Evolutionary conservation across 2,113 vertebrate genomes (phyloP).

Genomic region (mouse (Mus musculus)): DNA sequence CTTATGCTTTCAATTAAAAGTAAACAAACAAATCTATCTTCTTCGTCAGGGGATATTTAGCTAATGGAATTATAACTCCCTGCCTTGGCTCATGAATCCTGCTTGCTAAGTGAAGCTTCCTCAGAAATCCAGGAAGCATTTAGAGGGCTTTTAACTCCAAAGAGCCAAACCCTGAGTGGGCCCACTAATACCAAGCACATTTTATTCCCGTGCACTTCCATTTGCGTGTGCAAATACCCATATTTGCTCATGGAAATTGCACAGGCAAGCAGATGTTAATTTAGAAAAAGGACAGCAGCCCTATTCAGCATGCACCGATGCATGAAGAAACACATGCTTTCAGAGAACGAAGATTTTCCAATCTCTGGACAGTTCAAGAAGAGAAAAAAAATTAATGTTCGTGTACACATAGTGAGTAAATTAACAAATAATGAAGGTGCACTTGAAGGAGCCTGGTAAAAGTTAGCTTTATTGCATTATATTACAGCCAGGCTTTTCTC

Average conservation of each 20-base stretch:
- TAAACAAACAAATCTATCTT: not conserved
- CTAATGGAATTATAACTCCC: slow-evolving; percentile 67
- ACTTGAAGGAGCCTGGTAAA: slow-evolving; percentile 27
- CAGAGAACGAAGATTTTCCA: slow-evolving; percentile 17
- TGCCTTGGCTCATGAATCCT: slow-evolving; percentile 40
- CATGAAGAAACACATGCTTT: slow-evolving; percentile 65
- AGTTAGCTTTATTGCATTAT: slow-evolving; percentile 51
- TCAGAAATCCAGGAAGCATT: slow-evolving; percentile 61
- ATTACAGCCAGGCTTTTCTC: slow-evolving; percentile 38
- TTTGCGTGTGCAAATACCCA: slow-evolving; percentile 82
- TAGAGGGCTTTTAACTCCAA: slow-evolving; percentile 72
- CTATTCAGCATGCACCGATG: slow-evolving; percentile 62
- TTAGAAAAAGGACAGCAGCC: slow-evolving; percentile 72
- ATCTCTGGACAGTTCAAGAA: slow-evolving; percentile 52
- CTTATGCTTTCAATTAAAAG: not conserved
- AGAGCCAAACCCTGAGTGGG: slow-evolving; percentile 64
- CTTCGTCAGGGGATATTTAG: slow-evolving; percentile 40
- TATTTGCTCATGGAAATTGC: slow-evolving; percentile 85
- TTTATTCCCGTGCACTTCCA: slow-evolving; percentile 80
- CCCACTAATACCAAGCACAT: slow-evolving; percentile 69
- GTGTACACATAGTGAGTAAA: not conserved
- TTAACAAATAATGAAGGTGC: slow-evolving; percentile 39
- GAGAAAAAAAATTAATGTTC: slow-evolving; percentile 67
- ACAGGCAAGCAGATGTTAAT: slow-evolving; percentile 77
- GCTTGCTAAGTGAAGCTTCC: slow-evolving; percentile 59